These are phyloP conservation scores for Atrichornis clamosus DNA, from an alignment of 2,113 vertebrate genomes.

Conservation along the genomic window DNA sequence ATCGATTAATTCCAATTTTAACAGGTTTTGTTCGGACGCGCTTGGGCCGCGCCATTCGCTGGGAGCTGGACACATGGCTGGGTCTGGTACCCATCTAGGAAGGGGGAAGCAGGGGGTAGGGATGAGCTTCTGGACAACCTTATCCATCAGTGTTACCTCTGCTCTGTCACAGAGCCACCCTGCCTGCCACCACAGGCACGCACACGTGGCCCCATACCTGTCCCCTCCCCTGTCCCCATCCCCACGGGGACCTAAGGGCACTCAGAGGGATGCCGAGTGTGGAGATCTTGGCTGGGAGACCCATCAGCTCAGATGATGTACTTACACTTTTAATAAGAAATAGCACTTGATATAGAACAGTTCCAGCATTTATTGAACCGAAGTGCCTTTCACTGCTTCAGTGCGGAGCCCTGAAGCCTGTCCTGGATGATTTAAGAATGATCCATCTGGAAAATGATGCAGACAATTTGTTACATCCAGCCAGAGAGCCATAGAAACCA, in stretches of 20 bases:
- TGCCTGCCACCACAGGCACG: neutral
- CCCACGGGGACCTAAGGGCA: neutral
- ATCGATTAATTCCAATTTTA: neutral
- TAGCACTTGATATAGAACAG: neutral
- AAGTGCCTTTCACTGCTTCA: conserved; percentile 2
- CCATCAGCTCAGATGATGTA: neutral
- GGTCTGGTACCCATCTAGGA: neutral
- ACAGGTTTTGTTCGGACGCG: neutral
- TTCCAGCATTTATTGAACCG: conserved; percentile 35
- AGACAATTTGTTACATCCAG: conserved; percentile 52
- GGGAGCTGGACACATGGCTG: fast-evolving
- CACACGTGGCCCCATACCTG: fast-evolving
- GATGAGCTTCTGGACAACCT: neutral
- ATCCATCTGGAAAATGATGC: conserved; percentile 63
- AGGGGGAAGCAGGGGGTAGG: neutral
- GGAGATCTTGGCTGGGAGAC: neutral
- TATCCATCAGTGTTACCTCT: neutral
- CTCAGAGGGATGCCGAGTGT: fast-evolving
- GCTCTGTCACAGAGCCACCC: fast-evolving
- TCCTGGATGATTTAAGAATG: conserved; percentile 55
- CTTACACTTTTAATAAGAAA: conserved; percentile 38
- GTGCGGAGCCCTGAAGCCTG: conserved; percentile 19
- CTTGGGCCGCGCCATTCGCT: fast-evolving
- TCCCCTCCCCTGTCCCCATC: neutral
- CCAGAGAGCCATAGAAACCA: conserved; percentile 60